Base-by-base conservation (phyloP, 2,888 invertebrate genomes). In the Thymelicus sylvestris region DNA sequence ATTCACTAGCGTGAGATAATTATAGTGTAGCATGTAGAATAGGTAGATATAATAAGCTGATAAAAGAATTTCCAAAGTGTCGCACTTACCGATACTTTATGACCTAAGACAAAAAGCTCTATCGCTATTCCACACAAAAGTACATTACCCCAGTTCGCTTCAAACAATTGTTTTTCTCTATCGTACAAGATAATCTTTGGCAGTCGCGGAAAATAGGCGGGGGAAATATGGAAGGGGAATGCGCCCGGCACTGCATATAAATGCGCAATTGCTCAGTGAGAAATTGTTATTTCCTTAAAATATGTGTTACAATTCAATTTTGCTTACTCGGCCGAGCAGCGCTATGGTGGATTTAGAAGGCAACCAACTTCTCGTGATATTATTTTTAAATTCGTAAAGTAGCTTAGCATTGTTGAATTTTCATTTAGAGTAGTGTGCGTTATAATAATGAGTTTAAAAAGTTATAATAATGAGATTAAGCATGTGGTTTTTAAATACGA, bases 291-390 rank as follows among this genome's bases (percentile, higher is more conserved):
- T 69, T 65, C 69, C 59, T 70, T 70, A 70, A 70, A 65, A 70
- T 70, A 70, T 70, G 69, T 64, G 69, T 50, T 57, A 70, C 65
- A 70, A 70, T 70, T 70, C 69, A 70, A 70, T 70, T 70, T 65
- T 59, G 69, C 69, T 60, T 65, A 70, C 69, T 59, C 69, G 64
- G 64, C 50, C 41, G 13, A 50, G 62, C 52, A 52, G 47, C 48
- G 48, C n/a, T 38, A 64, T 47, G 57, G 55, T 19, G 67, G 63
- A 48, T 59, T 69, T 69, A 59, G 64, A 69, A 39, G 59, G 38
- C 39, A 69, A 52, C 31, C 60, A 63, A 48, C 19, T 52, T 44
- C 63, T 55, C 10, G 19, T 68, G 12, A 63, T 62, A 63, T 63
- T 68, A 47, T 62, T 63, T 62, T 67, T 55, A 68, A n/a, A 48